Conservation (phyloP, 2,797 vertebrate species). For the Synaphobranchus kaupii region DNA sequence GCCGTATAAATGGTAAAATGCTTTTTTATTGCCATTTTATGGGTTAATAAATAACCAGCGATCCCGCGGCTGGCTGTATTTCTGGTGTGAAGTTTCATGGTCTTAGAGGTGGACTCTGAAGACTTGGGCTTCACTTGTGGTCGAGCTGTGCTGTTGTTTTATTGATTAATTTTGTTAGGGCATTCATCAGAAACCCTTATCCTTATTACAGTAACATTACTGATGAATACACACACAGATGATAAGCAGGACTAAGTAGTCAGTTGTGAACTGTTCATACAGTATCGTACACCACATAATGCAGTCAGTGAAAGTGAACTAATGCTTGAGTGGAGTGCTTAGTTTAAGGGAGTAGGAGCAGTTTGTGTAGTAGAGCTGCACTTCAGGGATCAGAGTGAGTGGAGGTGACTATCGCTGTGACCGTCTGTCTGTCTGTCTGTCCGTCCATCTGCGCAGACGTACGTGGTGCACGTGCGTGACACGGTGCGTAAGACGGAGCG, state of each 20-base stretch:
- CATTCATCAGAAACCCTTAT: background rate
- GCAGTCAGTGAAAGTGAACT: background rate
- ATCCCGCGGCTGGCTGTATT: background rate
- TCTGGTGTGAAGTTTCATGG: background rate
- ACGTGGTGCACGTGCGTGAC: constrained; percentile 86
- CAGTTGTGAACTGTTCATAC: background rate
- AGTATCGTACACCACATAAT: background rate
- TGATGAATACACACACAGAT: background rate
- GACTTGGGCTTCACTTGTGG: background rate
- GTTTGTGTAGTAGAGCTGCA: background rate
- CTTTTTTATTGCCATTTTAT: background rate
- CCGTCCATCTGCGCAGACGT: constrained; percentile 68
- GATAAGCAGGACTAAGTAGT: background rate
- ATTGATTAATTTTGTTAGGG: background rate
- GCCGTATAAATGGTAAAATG: background rate
- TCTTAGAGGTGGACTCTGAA: background rate
- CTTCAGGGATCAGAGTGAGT: background rate
- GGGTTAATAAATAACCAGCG: background rate
- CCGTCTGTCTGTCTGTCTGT: background rate
- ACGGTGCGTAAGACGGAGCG: constrained; percentile 82
- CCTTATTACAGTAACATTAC: background rate
- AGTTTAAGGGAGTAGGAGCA: no score
- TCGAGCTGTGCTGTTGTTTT: background rate
- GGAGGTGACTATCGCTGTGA: background rate
- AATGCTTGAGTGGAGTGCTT: background rate